These are phyloP conservation scores for Aphelenchoides besseyi DNA, from an alignment of 1,140 invertebrate species.

Conservation along the genomic window DNA sequence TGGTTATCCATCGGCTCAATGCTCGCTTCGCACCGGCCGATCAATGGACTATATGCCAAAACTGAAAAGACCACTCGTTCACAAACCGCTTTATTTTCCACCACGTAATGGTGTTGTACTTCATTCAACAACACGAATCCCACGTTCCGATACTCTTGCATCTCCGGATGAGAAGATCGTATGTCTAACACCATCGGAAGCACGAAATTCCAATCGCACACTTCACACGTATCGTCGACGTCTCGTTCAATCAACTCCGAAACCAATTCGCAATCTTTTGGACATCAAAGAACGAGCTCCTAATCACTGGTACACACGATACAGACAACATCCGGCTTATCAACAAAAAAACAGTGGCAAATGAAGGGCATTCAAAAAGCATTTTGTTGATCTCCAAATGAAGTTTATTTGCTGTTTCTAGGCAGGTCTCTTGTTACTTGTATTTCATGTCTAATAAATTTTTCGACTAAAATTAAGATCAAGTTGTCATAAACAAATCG, in stretches of 20 bases:
- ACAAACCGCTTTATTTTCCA: neutral
- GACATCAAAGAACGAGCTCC: neutral
- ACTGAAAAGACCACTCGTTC: conserved; percentile 1
- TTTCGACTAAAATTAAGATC: no score
- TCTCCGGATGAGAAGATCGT: neutral
- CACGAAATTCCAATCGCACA: no score
- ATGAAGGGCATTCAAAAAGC: no score
- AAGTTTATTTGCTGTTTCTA: no score
- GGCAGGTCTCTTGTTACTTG: no score
- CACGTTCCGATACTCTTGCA: neutral
- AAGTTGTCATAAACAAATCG: no score
- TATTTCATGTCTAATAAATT: no score
- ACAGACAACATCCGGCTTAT: neutral
- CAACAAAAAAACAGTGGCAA: neutral
- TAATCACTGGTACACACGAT: neutral
- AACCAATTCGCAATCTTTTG: neutral
- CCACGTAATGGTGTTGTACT: neutral
- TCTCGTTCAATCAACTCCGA: neutral
- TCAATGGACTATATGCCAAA: conserved; percentile 13
- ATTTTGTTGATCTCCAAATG: neutral
- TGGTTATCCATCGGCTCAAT: neutral
- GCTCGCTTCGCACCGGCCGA: neutral
- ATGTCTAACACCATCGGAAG: no score
- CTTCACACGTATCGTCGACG: neutral
- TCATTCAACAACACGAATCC: conserved; percentile 9